Evolutionary conservation across 2,113 vertebrate genomes (phyloP).

Genomic region (Hippocampus abdominalis): DNA sequence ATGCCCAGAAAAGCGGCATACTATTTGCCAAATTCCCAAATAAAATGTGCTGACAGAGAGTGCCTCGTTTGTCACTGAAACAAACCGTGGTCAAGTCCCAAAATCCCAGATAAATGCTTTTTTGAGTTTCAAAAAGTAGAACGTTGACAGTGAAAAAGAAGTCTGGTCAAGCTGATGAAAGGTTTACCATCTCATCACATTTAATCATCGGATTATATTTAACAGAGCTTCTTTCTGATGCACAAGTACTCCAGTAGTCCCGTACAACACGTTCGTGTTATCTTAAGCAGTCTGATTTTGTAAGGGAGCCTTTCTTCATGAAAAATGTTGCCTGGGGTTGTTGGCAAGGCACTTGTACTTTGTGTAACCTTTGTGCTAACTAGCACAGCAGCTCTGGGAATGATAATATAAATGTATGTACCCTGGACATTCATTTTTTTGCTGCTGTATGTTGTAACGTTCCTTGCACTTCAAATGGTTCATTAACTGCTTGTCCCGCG

Average conservation of each 20-base stretch:
- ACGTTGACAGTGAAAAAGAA: background rate
- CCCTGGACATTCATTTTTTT: constrained; percentile 35
- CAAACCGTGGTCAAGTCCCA: background rate
- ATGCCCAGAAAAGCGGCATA: too few relatives aligned
- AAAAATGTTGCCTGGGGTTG: constrained; percentile 37
- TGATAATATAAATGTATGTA: constrained; percentile 43
- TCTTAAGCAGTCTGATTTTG: constrained; percentile 20
- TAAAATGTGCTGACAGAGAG: too few relatives aligned
- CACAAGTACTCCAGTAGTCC: constrained; percentile 6
- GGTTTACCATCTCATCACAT: background rate
- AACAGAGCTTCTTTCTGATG: constrained; percentile 6
- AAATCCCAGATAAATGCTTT: background rate
- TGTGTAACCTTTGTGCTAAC: constrained; percentile 47
- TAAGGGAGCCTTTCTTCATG: constrained; percentile 24
- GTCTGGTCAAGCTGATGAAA: constrained; percentile 2
- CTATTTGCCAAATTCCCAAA: too few relatives aligned
- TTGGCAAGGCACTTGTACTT: constrained; percentile 40
- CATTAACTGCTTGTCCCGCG: constrained; percentile 50
- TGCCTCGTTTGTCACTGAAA: too few relatives aligned
- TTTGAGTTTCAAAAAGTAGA: background rate
- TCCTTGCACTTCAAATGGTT: constrained; percentile 46
- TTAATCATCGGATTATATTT: constrained; percentile 9
- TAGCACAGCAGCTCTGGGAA: constrained; percentile 51
- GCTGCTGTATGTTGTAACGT: constrained; percentile 40
- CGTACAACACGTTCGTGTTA: constrained; percentile 17